Evolutionary conservation across 2,113 vertebrate genomes (phyloP), one percentile per base, ranked within the genome.

Genomic region (Pionites leucogaster): DNA sequence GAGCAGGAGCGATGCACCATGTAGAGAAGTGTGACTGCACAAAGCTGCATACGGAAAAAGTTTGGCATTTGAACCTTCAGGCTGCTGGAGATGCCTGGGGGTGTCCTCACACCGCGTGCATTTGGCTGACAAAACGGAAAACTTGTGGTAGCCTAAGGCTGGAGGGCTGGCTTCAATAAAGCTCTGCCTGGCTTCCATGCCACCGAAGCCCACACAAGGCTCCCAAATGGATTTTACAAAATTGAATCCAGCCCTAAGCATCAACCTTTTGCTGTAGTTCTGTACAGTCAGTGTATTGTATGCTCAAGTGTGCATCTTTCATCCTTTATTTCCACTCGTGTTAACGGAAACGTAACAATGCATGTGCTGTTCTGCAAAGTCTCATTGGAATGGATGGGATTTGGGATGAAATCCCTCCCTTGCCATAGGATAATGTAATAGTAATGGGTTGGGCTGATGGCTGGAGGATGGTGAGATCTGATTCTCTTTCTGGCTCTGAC

Each of bases 31-130:
- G 95, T 92, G 70, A 75, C 92, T 86, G 50, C 52, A 88, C 88
- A 57, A 57, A 65, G 55, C 91, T 68, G 81, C 83, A 82, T 46
- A 84, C 6, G 41, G 79, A 89, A 74, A 92, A 94, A 62, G 52
- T 85, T 94, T 88, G 94, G 94, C 94, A 90, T 94, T 96, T 96
- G 92, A 94, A 96, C 94, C 93, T 95, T 96, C 69, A 81, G 93
- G 90, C 93, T 96, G 91, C 83, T 93, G 89, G 70, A 74, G 82
- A 82, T 95, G 93, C 92, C 94, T 81, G 23, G 3, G 91, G 82
- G 69, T 96, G 93, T 96, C 94, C 62, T 97, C 57, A 52, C 80
- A 14, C 88, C 68, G 52, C 65, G 37, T 74, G 68, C 70, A 24
- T 90, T 91, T 94, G 96, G 93, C 90, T 95, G 88, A 76, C 88